Evolutionary conservation across 1,140 invertebrate species (phyloP).

Genomic region (Bombus difficillimus): DNA sequence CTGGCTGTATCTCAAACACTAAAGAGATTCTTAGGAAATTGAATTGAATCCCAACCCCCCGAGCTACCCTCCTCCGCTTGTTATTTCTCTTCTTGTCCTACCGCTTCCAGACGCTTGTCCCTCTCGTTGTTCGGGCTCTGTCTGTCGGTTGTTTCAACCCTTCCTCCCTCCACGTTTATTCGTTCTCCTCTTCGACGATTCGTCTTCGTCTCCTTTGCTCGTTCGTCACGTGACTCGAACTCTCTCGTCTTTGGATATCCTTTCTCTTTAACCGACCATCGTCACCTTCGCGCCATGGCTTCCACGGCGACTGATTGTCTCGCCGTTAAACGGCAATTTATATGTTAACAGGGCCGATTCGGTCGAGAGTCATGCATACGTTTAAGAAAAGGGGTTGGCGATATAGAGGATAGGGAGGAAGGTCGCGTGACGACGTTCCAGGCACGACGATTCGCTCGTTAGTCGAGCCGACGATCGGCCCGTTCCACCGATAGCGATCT

Average conservation of each 20-base stretch:
- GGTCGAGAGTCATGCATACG: slow-evolving; percentile 74
- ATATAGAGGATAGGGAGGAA: not conserved
- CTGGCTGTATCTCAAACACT: slow-evolving; percentile 75
- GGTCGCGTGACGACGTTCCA: slow-evolving; percentile 15
- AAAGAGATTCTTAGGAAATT: slow-evolving; percentile 79
- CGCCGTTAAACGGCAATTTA: slow-evolving; percentile 77
- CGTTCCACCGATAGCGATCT: not conserved
- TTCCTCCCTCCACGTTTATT: not conserved
- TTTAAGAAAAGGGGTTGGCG: slow-evolving; percentile 57
- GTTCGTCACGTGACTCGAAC: not conserved
- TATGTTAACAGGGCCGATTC: slow-evolving; percentile 77
- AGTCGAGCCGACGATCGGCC: slow-evolving; percentile 4
- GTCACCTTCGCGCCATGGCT: slow-evolving; percentile 47
- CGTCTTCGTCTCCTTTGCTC: slow-evolving; percentile 19
- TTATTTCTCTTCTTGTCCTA: slow-evolving; percentile 36
- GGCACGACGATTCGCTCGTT: slow-evolving; percentile 27
- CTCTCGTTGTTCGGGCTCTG: slow-evolving; percentile 12
- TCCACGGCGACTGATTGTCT: slow-evolving; percentile 72
- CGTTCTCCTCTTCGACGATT: not conserved
- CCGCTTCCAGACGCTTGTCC: slow-evolving; percentile 6
- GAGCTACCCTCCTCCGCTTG: not conserved
- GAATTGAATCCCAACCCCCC: slow-evolving; percentile 73
- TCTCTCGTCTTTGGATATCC: not conserved
- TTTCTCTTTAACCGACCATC: slow-evolving; percentile 25
- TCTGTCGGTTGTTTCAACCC: slow-evolving; percentile 1